Evolutionary conservation across 1,140 invertebrate genomes (phyloP).

Genomic region (Hylaeus anthracinus): DNA sequence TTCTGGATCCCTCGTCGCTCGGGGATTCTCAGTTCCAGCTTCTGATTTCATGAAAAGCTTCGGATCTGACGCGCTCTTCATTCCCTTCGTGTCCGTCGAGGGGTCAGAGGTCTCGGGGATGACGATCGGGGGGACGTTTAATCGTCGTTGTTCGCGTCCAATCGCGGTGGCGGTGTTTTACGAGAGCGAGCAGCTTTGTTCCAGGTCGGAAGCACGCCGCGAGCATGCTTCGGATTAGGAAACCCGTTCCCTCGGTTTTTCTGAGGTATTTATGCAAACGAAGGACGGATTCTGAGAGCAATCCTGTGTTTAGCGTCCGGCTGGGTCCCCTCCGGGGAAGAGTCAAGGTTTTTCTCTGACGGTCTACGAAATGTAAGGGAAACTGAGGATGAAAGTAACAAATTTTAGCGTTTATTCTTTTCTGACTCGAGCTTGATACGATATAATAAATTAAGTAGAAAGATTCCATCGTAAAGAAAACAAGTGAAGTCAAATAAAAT

Average conservation of each 20-base stretch:
- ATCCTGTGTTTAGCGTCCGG: conserved; percentile 43
- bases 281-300: conserved; percentile 41
- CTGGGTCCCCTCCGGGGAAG: neutral
- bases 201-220: neutral
- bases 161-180: conserved; percentile 21
- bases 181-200: conserved; percentile 36
- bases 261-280: conserved; percentile 46
- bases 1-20: neutral
- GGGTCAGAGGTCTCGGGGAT: conserved; percentile 16
- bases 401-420: too few species aligned
- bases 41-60: conserved; percentile 28
- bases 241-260: conserved; percentile 47
- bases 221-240: conserved; percentile 40
- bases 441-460: too few species aligned
- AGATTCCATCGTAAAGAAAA: too few species aligned
- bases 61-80: neutral
- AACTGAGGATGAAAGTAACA: too few species aligned
- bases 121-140: conserved; percentile 14
- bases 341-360: conserved; percentile 37
- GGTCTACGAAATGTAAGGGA: neutral
- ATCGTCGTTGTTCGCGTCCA: conserved; percentile 23
- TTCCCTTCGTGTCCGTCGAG: neutral
- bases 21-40: conserved; percentile 1
- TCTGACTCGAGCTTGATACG: too few species aligned
- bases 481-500: too few species aligned